A percentile compares a stretch with the other conserved stretches of the same genome.
Evolutionary conservation across 2,113 vertebrate species (phyloP).

Genomic region (Carassius carassius): DNA sequence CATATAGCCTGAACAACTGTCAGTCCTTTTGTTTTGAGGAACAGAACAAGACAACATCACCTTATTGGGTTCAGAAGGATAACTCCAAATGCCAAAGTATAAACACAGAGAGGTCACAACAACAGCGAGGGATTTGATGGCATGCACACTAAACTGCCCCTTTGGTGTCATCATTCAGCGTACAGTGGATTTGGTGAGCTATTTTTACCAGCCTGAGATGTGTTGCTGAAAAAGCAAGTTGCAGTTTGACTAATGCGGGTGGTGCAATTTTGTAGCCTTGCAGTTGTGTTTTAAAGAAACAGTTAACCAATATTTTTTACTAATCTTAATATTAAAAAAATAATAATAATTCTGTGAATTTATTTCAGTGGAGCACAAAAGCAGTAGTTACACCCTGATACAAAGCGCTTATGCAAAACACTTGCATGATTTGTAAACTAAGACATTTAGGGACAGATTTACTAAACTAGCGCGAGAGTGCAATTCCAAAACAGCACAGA

Average conservation of each 20-base stretch:
- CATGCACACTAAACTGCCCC: slow-evolving; percentile 64
- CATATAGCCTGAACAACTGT: slow-evolving; percentile 3
- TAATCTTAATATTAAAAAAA: background rate
- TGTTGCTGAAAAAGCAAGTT: slow-evolving; percentile 50
- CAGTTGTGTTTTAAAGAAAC: slow-evolving; percentile 9
- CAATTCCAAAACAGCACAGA: too few species aligned
- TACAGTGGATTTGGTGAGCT: slow-evolving; percentile 65
- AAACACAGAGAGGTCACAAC: slow-evolving; percentile 63
- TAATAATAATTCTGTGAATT: background rate
- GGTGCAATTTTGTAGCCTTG: background rate
- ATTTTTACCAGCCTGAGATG: slow-evolving; percentile 67
- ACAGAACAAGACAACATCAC: slow-evolving; percentile 50
- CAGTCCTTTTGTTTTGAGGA: slow-evolving; percentile 13
- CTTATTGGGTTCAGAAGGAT: slow-evolving; percentile 43
- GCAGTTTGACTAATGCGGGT: slow-evolving; percentile 25
- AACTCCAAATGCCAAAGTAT: slow-evolving; percentile 65
- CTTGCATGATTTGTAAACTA: too few species aligned
- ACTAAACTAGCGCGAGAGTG: too few species aligned
- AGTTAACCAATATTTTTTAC: background rate
- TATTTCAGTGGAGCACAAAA: background rate
- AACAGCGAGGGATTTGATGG: slow-evolving; percentile 66
- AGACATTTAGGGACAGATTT: too few species aligned
- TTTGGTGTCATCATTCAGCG: slow-evolving; percentile 69
- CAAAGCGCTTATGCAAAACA: too few species aligned
- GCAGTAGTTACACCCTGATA: background rate